phyloP scores from a whole-genome alignment of 2,888 invertebrate species.

The Mamestra brassicae region DNA sequence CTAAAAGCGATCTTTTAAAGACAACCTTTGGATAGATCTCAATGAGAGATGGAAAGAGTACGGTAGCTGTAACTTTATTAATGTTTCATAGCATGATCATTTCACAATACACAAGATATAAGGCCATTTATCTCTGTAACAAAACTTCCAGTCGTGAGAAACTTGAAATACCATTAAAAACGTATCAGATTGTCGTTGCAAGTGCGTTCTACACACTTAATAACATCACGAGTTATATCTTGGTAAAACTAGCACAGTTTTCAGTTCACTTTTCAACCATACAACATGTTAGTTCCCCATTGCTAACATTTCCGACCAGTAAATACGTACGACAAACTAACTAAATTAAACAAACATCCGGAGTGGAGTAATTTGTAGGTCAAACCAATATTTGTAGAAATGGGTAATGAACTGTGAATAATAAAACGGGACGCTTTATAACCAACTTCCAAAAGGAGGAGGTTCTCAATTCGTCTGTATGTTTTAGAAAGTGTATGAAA shows the following conservation, averaged over 20 bases:
- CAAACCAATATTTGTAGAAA: conserved; percentile 34
- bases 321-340: conserved; percentile 13
- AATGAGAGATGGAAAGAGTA: no score
- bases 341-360: conserved; percentile 28
- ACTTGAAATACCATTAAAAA: neutral
- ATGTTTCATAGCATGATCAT: neutral
- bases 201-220: neutral
- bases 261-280: neutral
- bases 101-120: neutral
- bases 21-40: no score
- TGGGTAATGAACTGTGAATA: conserved; percentile 15
- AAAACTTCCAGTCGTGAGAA: conserved; percentile 25
- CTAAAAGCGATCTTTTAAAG: no score
- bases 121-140: neutral
- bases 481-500: no score
- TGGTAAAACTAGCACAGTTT: conserved; percentile 1
- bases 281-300: neutral
- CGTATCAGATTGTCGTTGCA: neutral
- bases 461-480: no score
- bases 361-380: conserved; percentile 25
- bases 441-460: no score
- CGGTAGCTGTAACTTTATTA: neutral
- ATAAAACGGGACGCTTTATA: neutral
- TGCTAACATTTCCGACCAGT: neutral
- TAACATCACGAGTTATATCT: neutral